Conservation (phyloP, 2,113 vertebrate species). For the Stomatorhinus ivindoensis region DNA sequence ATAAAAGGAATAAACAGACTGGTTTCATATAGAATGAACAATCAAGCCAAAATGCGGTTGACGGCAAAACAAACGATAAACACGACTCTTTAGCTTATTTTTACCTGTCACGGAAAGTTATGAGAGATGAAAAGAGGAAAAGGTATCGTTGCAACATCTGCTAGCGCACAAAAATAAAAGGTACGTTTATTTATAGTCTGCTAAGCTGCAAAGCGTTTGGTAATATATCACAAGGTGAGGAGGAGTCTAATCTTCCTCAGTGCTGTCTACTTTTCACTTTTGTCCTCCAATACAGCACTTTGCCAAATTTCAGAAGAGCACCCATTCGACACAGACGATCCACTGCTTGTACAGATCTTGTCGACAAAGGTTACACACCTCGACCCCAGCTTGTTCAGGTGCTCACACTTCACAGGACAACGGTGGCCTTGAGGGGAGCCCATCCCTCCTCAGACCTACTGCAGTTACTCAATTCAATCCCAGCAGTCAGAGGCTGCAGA, state of each 20-base stretch:
- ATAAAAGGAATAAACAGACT: neutral
- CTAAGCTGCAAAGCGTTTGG: neutral
- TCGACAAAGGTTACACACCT: conserved; percentile 27
- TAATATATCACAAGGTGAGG: neutral
- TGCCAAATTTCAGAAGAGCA: neutral
- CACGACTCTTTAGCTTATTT: neutral
- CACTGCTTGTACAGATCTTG: conserved; percentile 34
- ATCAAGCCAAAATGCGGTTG: neutral
- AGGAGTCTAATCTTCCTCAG: neutral
- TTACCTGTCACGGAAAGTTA: neutral
- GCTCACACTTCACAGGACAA: conserved; percentile 12
- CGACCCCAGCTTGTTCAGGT: neutral
- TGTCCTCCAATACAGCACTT: neutral
- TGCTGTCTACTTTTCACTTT: neutral
- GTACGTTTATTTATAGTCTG: neutral
- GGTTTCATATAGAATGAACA: neutral
- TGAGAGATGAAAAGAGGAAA: neutral
- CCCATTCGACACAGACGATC: neutral
- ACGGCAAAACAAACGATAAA: neutral
- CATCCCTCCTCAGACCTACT: neutral
- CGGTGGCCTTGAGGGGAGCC: neutral
- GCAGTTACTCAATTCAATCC: conserved; percentile 19
- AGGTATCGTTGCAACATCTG: neutral
- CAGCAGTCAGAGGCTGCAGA: conserved; percentile 17
- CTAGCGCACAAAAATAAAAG: neutral